Base-by-base conservation (phyloP, 1,140 invertebrate genomes). In the Drosophila grimshawi region DNA sequence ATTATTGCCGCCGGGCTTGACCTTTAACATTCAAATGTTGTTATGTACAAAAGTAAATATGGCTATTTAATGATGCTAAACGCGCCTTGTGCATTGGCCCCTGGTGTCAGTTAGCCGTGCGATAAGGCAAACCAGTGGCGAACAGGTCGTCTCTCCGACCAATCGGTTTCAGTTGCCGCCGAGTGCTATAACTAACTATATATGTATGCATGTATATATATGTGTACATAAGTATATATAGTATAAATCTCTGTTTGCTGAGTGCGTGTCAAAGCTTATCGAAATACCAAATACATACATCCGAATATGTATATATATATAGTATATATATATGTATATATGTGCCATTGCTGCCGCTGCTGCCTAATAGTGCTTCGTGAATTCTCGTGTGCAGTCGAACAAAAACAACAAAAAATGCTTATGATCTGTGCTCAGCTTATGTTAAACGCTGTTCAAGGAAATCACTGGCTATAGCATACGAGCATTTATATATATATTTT, bases 81-180 rank as follows among this genome's bases (percentile, higher is more conserved):
- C 52, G 56, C 51, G 74, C 73, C 75, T 81, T 78, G 78, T 78
- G 81, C 66, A 81, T 63, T 78, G 65, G 78, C 81, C 81, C 68
- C 81, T 67, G 56, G 27, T 72, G 63, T 68, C 67, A 76, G 76
- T 67, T 57, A 41, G 55, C 51, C 33, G 49, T 51, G 46, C 76
- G 83, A 86, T 86, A 86, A 86, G 83, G 83, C 83, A 59, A 88
- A 86, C 82, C 69, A 67, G 61, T 82, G 59, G 55, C 66, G 55
- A 79, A 66, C 59, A 41, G 68, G 66, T 78, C 61, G 37, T 39
- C 41, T 32, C n/a, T 10, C 45, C 63, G 63, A 64, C 53, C 67
- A 63, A 67, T 71, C 67, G 61, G 32, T 57, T 37, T 39, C 39
- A 41, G 51, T 35, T 46, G 52, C 32, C 37, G 55, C 33, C 45